These are phyloP conservation scores for Pantala flavescens DNA, from an alignment of 1,140 invertebrate genomes.

Conservation along the genomic window DNA sequence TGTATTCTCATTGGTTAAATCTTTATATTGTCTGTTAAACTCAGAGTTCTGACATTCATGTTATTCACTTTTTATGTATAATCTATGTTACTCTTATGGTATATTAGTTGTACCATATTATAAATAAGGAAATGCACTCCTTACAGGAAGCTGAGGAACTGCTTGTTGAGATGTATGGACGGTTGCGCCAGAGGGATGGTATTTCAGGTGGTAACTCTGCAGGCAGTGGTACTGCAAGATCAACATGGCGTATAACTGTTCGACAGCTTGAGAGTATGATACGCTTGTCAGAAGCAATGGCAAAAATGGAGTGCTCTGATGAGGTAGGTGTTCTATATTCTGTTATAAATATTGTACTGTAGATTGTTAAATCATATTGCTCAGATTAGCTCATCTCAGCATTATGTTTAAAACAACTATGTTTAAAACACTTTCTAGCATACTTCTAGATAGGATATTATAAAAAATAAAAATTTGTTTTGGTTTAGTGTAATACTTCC, in stretches of 20 bases:
- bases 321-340: constrained; percentile 47
- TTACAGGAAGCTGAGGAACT: constrained; percentile 65
- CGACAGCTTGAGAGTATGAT: constrained; percentile 97
- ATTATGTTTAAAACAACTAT: too few species aligned
- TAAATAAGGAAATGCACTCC: too few species aligned
- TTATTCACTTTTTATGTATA: too few species aligned
- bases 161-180: constrained; percentile 82
- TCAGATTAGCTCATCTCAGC: too few species aligned
- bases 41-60: too few species aligned
- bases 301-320: constrained; percentile 88
- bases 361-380: background rate
- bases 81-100: too few species aligned
- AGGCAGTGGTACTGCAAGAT: constrained; percentile 46
- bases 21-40: too few species aligned
- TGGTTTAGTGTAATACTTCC: too few species aligned
- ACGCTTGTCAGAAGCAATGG: constrained; percentile 90
- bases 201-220: constrained; percentile 49
- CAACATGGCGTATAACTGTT: constrained; percentile 94
- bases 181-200: constrained; percentile 71
- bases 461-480: too few species aligned
- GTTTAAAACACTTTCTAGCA: background rate
- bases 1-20: too few species aligned
- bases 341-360: background rate
- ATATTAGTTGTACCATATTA: too few species aligned
- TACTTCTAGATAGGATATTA: too few species aligned